These are phyloP conservation scores for Sternotherus odoratus DNA, from an alignment of 2,797 vertebrate species.

Conservation along the genomic window DNA sequence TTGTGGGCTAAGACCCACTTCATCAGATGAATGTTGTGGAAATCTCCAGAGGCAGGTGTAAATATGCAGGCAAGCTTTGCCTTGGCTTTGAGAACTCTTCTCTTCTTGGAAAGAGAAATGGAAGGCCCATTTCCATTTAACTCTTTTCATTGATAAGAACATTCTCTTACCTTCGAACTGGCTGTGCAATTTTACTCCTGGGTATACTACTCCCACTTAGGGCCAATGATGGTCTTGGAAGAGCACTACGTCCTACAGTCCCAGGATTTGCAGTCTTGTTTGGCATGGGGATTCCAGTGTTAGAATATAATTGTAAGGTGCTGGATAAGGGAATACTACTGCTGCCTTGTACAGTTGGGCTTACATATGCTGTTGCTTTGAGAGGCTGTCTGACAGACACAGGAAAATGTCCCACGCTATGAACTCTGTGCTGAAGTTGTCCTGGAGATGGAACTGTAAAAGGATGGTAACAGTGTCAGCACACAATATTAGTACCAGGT, in stretches of 20 bases:
- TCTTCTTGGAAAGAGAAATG: no score
- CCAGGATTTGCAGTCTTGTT: conserved; percentile 86
- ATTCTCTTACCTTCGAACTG: conserved; percentile 85
- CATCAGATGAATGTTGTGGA: no score
- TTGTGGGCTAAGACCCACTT: no score
- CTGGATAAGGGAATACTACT: conserved; percentile 83
- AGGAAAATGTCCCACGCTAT: conserved; percentile 94
- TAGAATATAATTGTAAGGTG: conserved; percentile 86
- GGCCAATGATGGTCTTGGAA: conserved; percentile 94
- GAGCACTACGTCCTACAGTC: conserved; percentile 87
- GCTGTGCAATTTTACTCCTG: conserved; percentile 89
- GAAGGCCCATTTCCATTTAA: no score
- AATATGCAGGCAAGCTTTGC: no score
- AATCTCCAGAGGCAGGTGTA: no score
- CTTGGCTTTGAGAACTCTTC: no score
- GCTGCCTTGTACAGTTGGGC: conserved; percentile 92
- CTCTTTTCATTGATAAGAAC: background rate
- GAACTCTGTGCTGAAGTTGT: conserved; percentile 92
- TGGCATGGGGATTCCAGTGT: conserved; percentile 86
- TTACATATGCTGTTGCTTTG: conserved; percentile 98
- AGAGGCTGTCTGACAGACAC: conserved; percentile 86
- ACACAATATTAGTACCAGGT: background rate
- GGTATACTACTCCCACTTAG: conserved; percentile 87
- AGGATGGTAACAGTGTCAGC: background rate
- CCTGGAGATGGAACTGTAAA: conserved; percentile 92